Base-by-base conservation (phyloP, 2,797 vertebrate genomes). In the Dendrocincla fuliginosa region DNA sequence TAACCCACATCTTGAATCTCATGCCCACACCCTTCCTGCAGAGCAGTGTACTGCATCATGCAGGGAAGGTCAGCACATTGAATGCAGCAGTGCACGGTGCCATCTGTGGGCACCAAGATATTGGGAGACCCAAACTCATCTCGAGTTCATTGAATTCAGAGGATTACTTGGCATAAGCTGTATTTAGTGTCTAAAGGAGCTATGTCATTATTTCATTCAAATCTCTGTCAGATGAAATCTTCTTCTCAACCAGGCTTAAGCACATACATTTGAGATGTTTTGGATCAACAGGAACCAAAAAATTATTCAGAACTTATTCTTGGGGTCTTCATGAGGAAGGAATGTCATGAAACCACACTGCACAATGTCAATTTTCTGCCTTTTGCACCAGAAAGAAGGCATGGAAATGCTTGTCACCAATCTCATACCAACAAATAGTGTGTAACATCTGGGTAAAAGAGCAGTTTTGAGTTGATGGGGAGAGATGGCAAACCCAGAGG, bases 131-230 rank as follows among this genome's bases (percentile, higher is more conserved):
- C 81, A 92, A 87, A 92, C 23, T 87, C 78, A 59, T 90, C 52
- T 87, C 0, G 0, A 64, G 33, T 35, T 95, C 60, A 32, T 20
- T 89, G 86, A 77, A 81, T 92, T 87, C 81, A 44, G 84, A 68
- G 57, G 87, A 92, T 95, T 95, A 93, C 42, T 87, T 44, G 59
- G 35, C 63, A 44, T 87, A 93, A 93, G 55, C 78, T 87, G 90
- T 75, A 68, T 82, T 95, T 87, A 90, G 46, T 77, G 68, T 60
- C 67, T 64, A 57, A 86, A 91, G 65, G 65, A 90, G 84, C 77
- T 84, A 18, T 68, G 65, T 35, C 0, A 0, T 68, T 71, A 39
- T 60, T 96, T 93, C 78, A 41, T 81, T 92, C 71, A 83, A 80
- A 87, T 71, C 74, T 81, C 50, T 49, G 19, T 60, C 75, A 75